phyloP scores from a whole-genome alignment of 2,888 invertebrate genomes.

The Leuctra nigra region DNA sequence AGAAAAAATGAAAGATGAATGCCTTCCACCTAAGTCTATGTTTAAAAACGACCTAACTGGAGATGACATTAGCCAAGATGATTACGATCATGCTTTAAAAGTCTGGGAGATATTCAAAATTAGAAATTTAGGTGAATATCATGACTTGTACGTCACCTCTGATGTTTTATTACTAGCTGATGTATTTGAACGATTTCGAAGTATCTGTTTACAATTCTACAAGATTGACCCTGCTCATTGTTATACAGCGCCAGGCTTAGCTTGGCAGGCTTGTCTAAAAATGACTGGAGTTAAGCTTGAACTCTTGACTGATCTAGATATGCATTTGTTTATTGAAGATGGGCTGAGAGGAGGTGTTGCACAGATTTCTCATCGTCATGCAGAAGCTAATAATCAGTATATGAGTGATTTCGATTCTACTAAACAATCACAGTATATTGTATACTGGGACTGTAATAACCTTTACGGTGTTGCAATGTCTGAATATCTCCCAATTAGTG shows the following conservation, averaged over 20 bases:
- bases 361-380: conserved; percentile 34
- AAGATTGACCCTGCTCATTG: conserved; percentile 35
- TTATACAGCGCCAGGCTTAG: conserved; percentile 35
- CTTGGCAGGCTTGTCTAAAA: conserved; percentile 38
- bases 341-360: conserved; percentile 35
- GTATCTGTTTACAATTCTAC: conserved; percentile 31
- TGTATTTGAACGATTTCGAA: conserved; percentile 36
- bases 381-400: conserved; percentile 37
- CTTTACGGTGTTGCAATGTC: conserved; percentile 29
- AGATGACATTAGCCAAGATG: conserved; percentile 18
- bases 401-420: conserved; percentile 33
- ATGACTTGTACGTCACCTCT: conserved; percentile 34
- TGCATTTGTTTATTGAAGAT: conserved; percentile 34
- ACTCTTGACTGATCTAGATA: conserved; percentile 36
- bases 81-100: conserved; percentile 32
- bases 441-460: conserved; percentile 32
- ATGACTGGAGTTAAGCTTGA: conserved; percentile 34
- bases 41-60: conserved; percentile 31
- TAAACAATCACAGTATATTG: conserved; percentile 30
- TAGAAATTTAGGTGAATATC: conserved; percentile 32
- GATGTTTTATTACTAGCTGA: conserved; percentile 34
- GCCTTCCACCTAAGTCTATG: conserved; percentile 18
- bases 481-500: conserved; percentile 32
- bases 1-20: conserved; percentile 30
- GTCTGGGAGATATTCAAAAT: conserved; percentile 33